phyloP scores from a whole-genome alignment of 2,888 invertebrate species.

The Aspidiotus destructor region DNA sequence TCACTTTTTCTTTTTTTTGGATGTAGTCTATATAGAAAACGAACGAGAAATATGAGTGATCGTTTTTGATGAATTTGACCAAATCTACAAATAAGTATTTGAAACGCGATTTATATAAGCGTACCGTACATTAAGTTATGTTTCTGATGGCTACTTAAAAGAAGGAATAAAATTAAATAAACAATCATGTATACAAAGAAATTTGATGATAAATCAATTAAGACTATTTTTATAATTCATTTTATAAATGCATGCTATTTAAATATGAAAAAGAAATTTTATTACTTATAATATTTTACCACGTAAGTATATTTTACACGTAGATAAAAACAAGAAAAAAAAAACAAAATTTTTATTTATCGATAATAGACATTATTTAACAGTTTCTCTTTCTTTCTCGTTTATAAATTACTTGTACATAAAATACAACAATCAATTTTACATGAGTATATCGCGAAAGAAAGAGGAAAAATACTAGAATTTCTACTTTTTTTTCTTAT shows the following conservation, averaged over 20 bases:
- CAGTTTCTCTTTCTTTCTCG: background rate
- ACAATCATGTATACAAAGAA: conserved; percentile 3
- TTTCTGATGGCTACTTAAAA: background rate
- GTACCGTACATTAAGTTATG: background rate
- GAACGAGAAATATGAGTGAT: background rate
- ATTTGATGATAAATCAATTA: conserved; percentile 1
- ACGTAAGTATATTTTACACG: no score
- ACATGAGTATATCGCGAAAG: background rate
- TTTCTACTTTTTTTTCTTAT: conserved; percentile 8
- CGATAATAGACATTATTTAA: background rate
- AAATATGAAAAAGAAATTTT: background rate
- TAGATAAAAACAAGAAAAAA: background rate
- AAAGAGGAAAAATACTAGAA: background rate
- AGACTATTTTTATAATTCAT: background rate
- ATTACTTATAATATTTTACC: background rate
- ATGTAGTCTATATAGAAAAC: background rate
- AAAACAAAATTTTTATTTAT: background rate
- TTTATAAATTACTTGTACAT: no score
- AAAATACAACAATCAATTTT: no score
- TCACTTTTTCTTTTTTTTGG: background rate
- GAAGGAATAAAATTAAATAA: background rate
- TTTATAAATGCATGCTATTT: conserved; percentile 4
- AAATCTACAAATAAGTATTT: background rate
- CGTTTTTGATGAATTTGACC: background rate
- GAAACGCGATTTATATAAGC: background rate